Conservation (phyloP, 2,888 invertebrate genomes). For the Hemaris fuciformis region DNA sequence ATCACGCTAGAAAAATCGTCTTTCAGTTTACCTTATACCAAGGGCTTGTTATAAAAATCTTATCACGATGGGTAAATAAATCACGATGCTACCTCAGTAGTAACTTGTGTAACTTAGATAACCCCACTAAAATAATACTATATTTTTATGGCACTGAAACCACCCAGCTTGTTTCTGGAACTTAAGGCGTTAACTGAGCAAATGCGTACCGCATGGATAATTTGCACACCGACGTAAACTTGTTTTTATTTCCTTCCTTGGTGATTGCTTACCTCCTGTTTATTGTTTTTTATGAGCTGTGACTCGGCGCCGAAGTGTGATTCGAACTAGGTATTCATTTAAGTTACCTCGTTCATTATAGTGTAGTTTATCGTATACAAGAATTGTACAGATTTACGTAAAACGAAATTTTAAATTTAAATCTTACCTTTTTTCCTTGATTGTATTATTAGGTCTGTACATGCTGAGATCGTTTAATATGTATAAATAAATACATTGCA, state of each 20-base stretch:
- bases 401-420: too few relatives aligned
- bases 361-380: background rate
- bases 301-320: background rate
- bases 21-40: background rate
- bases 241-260: constrained; percentile 1
- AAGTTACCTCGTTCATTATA: background rate
- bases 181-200: background rate
- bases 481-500: too few relatives aligned
- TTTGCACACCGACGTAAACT: background rate
- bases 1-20: background rate
- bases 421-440: too few relatives aligned
- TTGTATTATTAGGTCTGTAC: too few relatives aligned
- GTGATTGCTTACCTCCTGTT: background rate
- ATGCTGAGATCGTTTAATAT: too few relatives aligned
- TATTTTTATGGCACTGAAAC: constrained; percentile 49
- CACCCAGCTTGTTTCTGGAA: constrained; percentile 49
- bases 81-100: constrained; percentile 69
- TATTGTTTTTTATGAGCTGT: background rate
- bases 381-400: too few relatives aligned
- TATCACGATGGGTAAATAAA: constrained; percentile 61
- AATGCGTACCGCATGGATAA: background rate
- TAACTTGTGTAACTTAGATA: constrained; percentile 57
- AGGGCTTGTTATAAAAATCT: constrained; percentile 30
- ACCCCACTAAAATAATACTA: constrained; percentile 54
- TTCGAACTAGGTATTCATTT: background rate